phyloP scores from a whole-genome alignment of 2,113 vertebrate genomes.

The Eublepharis macularius region DNA sequence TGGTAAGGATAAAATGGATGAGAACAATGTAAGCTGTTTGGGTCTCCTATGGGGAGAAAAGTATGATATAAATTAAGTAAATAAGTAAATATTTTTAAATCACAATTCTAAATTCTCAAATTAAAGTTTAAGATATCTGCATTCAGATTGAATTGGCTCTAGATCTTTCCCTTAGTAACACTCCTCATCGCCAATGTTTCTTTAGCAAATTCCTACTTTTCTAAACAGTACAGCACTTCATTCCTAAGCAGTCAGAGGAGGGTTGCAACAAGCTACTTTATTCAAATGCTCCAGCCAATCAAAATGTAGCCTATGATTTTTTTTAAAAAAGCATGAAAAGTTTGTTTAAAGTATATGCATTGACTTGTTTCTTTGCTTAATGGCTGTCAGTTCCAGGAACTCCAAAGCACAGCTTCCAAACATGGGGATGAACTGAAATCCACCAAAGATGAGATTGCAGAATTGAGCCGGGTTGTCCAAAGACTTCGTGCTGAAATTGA shows the following conservation, averaged over 20 bases:
- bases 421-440: slow-evolving; percentile 76
- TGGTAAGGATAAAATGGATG: too few relatives aligned
- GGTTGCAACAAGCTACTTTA: not conserved
- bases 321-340: not conserved
- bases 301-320: not conserved
- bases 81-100: not conserved
- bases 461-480: slow-evolving; percentile 76
- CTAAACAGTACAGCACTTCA: too few relatives aligned
- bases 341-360: not conserved
- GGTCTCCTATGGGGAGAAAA: too few relatives aligned
- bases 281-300: not conserved
- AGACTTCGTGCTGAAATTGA: slow-evolving; percentile 80
- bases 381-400: slow-evolving; percentile 26
- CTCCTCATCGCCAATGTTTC: too few relatives aligned
- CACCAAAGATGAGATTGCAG: slow-evolving; percentile 77
- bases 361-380: not conserved
- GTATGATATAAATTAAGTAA: too few relatives aligned
- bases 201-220: not conserved
- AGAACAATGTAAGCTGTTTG: too few relatives aligned
- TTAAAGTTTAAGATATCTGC: not conserved
- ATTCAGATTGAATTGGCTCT: not conserved
- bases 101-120: not conserved
- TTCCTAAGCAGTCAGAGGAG: not conserved
- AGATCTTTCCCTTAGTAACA: not conserved
- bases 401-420: slow-evolving; percentile 65